A percentile compares a stretch with the other conserved stretches of the same genome.
Evolutionary conservation across 2,888 invertebrate genomes (phyloP).

Genomic region (Epiblema foenella): DNA sequence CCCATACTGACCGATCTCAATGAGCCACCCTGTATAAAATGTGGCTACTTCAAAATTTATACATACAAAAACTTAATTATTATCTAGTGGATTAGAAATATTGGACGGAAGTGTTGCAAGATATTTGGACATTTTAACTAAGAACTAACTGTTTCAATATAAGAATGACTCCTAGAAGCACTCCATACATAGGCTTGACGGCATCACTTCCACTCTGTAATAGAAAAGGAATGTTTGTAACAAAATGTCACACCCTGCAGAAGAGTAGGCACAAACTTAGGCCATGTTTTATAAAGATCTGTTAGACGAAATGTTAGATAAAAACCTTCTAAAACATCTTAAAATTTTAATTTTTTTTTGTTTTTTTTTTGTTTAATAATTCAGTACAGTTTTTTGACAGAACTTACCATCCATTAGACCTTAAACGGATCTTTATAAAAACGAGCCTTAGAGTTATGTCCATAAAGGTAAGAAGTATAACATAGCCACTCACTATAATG

Average conservation of each 20-base stretch:
- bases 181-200: slow-evolving; percentile 53
- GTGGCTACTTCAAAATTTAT: neutral
- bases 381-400: too few relatives aligned
- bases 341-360: too few relatives aligned
- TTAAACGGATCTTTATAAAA: too few relatives aligned
- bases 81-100: neutral
- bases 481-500: slow-evolving; percentile 92
- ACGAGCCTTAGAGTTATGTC: neutral
- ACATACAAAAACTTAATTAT: too few relatives aligned
- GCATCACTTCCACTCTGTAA: slow-evolving; percentile 67
- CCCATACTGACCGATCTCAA: too few relatives aligned
- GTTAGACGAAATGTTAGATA: too few relatives aligned
- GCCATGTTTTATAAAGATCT: too few relatives aligned
- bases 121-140: slow-evolving; percentile 17
- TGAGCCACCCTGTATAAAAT: too few relatives aligned
- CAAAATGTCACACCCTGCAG: too few relatives aligned
- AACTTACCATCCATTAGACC: too few relatives aligned
- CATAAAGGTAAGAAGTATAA: neutral
- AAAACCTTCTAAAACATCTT: too few relatives aligned
- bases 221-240: slow-evolving; percentile 28
- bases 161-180: slow-evolving; percentile 52
- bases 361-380: too few relatives aligned
- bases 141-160: slow-evolving; percentile 24
- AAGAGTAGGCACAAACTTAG: neutral
- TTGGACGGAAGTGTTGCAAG: neutral